phyloP scores from a whole-genome alignment of 2,113 vertebrate species.

The Hoplias malabaricus region DNA sequence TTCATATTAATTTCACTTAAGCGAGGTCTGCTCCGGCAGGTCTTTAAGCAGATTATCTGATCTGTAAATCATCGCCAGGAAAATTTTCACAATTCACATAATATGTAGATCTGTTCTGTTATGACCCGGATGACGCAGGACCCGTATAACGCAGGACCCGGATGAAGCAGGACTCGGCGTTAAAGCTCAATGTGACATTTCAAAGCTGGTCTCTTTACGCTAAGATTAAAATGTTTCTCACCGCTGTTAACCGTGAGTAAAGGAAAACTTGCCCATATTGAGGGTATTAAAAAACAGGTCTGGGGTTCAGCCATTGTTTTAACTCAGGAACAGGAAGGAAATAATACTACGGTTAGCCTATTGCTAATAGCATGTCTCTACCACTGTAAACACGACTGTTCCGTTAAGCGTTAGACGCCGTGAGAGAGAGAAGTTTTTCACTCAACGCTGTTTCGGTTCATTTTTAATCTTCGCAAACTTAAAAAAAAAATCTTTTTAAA shows the following conservation, averaged over 20 bases:
- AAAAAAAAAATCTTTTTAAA: no score
- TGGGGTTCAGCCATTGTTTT: no score
- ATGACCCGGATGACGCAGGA: conserved; percentile 54
- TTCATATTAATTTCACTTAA: conserved; percentile 4
- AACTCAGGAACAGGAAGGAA: no score
- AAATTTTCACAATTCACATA: neutral
- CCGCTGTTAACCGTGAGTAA: conserved; percentile 72
- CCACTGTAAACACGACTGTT: no score
- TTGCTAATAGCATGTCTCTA: no score
- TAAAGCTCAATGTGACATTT: conserved; percentile 67
- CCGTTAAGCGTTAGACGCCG: no score
- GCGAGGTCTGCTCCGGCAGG: neutral
- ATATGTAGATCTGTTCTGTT: neutral
- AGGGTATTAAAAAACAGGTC: no score
- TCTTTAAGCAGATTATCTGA: neutral
- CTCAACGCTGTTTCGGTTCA: no score
- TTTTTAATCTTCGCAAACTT: no score
- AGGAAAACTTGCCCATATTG: neutral
- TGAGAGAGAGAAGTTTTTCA: no score
- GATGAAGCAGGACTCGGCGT: neutral
- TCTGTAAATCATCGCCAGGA: neutral
- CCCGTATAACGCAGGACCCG: neutral
- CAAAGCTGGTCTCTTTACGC: neutral
- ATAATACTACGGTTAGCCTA: no score
- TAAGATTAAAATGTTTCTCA: conserved; percentile 70